Percentiles rank a stretch among this genome's conserved stretches.
phyloP scores from a whole-genome alignment of 1,140 invertebrate genomes.

The Nasonia vitripennis region DNA sequence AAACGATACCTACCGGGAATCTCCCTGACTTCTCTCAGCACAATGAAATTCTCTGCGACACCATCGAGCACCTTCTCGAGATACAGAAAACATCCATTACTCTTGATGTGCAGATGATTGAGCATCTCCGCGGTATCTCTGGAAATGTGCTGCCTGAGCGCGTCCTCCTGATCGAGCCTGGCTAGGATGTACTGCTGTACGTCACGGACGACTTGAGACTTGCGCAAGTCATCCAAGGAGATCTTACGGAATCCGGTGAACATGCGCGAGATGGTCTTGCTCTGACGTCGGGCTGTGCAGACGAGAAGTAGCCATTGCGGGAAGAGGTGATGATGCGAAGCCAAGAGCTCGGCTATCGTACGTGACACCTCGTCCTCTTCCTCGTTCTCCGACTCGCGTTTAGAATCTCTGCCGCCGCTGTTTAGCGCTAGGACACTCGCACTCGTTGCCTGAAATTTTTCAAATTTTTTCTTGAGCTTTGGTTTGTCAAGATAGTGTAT shows the following conservation, averaged over 20 bases:
- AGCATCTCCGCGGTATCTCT: slow-evolving; percentile 93
- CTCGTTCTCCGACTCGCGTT: slow-evolving; percentile 61
- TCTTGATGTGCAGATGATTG: slow-evolving; percentile 97
- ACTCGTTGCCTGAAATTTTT: slow-evolving; percentile 30
- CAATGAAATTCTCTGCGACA: slow-evolving; percentile 94
- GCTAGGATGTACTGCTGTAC: slow-evolving; percentile 97
- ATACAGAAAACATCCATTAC: slow-evolving; percentile 96
- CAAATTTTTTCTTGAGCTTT: too few relatives aligned
- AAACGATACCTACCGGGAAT: slow-evolving; percentile 80
- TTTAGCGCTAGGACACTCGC: slow-evolving; percentile 41
- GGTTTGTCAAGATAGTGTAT: too few relatives aligned
- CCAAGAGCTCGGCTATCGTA: slow-evolving; percentile 90
- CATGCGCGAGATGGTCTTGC: slow-evolving; percentile 90
- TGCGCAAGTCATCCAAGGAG: slow-evolving; percentile 91
- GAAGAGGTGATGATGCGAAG: slow-evolving; percentile 93
- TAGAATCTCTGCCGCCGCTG: slow-evolving; percentile 59
- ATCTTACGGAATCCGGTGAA: slow-evolving; percentile 97
- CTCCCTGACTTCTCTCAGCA: slow-evolving; percentile 88
- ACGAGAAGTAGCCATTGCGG: slow-evolving; percentile 95
- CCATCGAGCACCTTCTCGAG: slow-evolving; percentile 95
- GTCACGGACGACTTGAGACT: slow-evolving; percentile 91
- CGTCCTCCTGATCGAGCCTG: slow-evolving; percentile 88
- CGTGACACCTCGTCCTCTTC: slow-evolving; percentile 75
- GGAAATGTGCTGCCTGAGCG: slow-evolving; percentile 86
- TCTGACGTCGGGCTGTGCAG: slow-evolving; percentile 91